Evolutionary conservation across 2,888 invertebrate genomes (phyloP).

Genomic region (Mesorhabditis spiculigera): DNA sequence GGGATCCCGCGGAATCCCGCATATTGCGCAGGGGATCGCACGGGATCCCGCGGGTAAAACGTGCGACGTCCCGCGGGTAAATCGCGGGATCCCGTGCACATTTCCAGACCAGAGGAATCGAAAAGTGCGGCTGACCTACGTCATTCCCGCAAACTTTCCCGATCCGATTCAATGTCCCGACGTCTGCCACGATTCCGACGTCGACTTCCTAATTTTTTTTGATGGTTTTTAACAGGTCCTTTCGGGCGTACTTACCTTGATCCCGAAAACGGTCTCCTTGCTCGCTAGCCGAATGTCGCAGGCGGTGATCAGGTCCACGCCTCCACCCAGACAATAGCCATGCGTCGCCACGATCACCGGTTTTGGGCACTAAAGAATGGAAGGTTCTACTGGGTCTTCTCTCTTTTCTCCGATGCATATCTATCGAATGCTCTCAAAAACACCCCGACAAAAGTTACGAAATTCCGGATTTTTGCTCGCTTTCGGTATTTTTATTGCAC

Average conservation of each 20-base stretch:
- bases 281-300: constrained; percentile 88
- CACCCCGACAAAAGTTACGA: too few species aligned
- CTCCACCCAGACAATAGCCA: constrained; percentile 84
- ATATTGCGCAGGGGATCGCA: too few species aligned
- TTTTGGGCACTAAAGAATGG: neutral
- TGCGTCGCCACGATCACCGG: constrained; percentile 79
- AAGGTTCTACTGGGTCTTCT: neutral
- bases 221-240: too few species aligned
- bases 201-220: constrained; percentile 70
- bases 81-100: too few species aligned
- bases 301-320: constrained; percentile 80
- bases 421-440: constrained; percentile 9
- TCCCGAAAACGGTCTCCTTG: constrained; percentile 82
- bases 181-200: constrained; percentile 86
- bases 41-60: too few species aligned
- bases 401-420: neutral
- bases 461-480: constrained; percentile 13
- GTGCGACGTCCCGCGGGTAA: too few species aligned
- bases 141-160: constrained; percentile 68
- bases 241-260: constrained; percentile 75
- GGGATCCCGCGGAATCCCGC: too few species aligned
- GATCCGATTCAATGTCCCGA: constrained; percentile 85
- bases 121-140: constrained; percentile 28
- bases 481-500: neutral
- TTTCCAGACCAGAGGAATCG: too few species aligned